Conservation (phyloP, 2,113 vertebrate species). For the Apodemus speciosus region DNA sequence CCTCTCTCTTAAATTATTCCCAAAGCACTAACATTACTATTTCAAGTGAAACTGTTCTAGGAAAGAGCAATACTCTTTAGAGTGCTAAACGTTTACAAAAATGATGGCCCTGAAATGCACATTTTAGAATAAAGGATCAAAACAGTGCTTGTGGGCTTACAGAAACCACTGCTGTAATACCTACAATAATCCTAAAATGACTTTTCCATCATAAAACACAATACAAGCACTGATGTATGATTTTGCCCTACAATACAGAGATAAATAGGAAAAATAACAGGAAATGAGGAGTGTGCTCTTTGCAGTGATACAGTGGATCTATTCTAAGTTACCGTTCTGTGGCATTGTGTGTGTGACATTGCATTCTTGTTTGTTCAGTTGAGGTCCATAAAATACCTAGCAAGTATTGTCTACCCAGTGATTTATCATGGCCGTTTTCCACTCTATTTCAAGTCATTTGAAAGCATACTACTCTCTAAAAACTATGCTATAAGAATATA, state of each 20-base stretch:
- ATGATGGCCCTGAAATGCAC: neutral
- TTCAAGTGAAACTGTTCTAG: neutral
- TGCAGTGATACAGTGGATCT: neutral
- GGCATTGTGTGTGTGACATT: no score
- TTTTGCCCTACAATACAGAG: neutral
- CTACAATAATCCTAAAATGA: slow-evolving; percentile 6
- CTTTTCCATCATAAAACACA: slow-evolving; percentile 3
- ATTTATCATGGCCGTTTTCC: neutral
- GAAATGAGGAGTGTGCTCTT: neutral
- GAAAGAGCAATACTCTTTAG: neutral
- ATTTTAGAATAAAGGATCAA: slow-evolving; percentile 27
- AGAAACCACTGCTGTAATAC: neutral
- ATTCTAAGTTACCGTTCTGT: neutral
- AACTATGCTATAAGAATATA: neutral
- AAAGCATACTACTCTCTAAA: neutral
- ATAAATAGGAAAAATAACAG: neutral
- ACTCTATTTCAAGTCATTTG: neutral
- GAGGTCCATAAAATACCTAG: neutral
- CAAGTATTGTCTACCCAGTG: neutral
- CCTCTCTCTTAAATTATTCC: slow-evolving; percentile 49
- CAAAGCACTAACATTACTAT: slow-evolving; percentile 30
- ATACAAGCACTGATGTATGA: neutral
- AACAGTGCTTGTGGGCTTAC: no score
- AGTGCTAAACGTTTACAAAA: slow-evolving; percentile 17
- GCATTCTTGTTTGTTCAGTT: neutral